Evolutionary conservation across 2,113 vertebrate species (phyloP), one percentile per base, ranked within the genome.

Genomic region (Oncorhynchus kisutch): DNA sequence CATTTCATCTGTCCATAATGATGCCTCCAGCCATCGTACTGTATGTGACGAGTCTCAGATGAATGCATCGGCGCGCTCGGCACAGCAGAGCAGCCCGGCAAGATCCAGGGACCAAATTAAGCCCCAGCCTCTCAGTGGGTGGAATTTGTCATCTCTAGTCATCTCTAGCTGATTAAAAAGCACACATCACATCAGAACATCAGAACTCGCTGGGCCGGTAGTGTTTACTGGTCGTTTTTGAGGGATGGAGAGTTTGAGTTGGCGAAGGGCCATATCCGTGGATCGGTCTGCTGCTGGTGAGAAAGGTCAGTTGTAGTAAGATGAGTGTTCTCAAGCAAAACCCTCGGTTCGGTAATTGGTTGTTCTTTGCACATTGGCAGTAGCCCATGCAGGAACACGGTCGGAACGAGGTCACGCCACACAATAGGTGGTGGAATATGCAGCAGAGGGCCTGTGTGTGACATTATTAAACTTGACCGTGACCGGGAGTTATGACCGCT

Each of bases 1-100:
- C 2, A 54, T 54, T 78, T 76, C 81, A 78, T 78, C 73, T 75
- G 76, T 74, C 79, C 62, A 70, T 79, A 81, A 81, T 76, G 82
- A 73, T 67, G 78, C 82, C 71, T 51, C 65, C 39, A 16, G 67
- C 79, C 73, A 72, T 71, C 62, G 4, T 54, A 72, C 20, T 62
- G 59, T 54, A 65, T 60, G 54, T 60, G 79, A 64, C 51, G 76
- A 59, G 82, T 81, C 65, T 80, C 82, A 72, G 74, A 75, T 81
- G 82, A 84, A 77, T 18, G 78, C 82, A 78, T 70, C 72, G 67
- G 66, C 25, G 70, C 49, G 66, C 70, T 68, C 7, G 72, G 45
- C 49, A 71, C 70, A 57, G 25, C 48, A 59, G 20, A 14, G 49
- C 70, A 65, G 25, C 57, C 60, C 7, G 11, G 48, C 71, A 72